phyloP scores from a whole-genome alignment of 2,888 invertebrate species.

The Cenopis cana region DNA sequence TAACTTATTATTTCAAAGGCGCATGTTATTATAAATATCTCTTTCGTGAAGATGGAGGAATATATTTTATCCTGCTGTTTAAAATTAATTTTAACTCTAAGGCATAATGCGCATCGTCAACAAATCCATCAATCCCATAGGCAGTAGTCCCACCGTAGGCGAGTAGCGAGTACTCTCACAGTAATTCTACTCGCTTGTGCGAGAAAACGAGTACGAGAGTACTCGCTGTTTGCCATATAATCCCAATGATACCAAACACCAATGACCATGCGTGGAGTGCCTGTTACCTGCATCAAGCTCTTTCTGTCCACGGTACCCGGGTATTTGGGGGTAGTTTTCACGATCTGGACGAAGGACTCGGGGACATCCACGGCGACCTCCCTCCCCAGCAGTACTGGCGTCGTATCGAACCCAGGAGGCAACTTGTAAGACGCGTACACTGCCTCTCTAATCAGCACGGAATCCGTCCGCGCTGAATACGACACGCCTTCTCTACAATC shows the following conservation, averaged over 20 bases:
- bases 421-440: conserved; percentile 79
- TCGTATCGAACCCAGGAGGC: conserved; percentile 79
- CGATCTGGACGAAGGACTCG: conserved; percentile 93
- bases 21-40: background rate
- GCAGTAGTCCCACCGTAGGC: too few species aligned
- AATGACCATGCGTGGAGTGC: conserved; percentile 63
- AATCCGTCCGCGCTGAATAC: conserved; percentile 81
- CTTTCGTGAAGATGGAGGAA: background rate
- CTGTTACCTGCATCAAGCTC: conserved; percentile 81
- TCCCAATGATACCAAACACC: conserved; percentile 48
- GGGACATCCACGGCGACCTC: conserved; percentile 95
- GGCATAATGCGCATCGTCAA: background rate
- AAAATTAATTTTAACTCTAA: background rate
- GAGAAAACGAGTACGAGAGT: too few species aligned
- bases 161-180: too few species aligned
- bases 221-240: too few species aligned
- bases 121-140: conserved; percentile 23
- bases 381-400: conserved; percentile 79
- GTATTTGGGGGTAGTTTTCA: conserved; percentile 90
- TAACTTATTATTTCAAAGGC: background rate
- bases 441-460: conserved; percentile 79
- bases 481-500: conserved; percentile 78
- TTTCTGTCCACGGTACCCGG: conserved; percentile 85
- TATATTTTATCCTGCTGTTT: background rate
- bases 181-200: too few species aligned